A percentile compares a stretch with the other conserved stretches of the same genome.
phyloP scores from a whole-genome alignment of 2,113 vertebrate genomes.

The Ailurus styani region DNA sequence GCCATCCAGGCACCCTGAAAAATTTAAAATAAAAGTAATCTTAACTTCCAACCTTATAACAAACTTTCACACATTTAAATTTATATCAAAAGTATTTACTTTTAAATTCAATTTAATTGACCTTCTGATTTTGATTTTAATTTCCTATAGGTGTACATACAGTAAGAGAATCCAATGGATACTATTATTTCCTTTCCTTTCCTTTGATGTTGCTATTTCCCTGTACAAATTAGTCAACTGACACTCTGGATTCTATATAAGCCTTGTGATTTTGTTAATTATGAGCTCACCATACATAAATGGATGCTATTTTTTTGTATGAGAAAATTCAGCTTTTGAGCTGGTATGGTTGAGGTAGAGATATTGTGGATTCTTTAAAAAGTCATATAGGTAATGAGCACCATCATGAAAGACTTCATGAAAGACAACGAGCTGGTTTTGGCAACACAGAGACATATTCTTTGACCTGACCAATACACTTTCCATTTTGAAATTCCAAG shows the following conservation, averaged over 20 bases:
- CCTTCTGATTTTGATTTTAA: not conserved
- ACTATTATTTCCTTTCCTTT: not conserved
- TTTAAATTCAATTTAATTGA: not conserved
- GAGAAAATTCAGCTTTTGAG: not conserved
- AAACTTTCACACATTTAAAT: not conserved
- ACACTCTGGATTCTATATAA: not conserved
- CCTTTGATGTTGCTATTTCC: not conserved
- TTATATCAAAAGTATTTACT: not conserved
- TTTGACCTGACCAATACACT: not conserved
- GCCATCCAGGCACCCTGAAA: too few relatives aligned
- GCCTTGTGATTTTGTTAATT: not conserved
- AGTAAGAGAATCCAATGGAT: not conserved
- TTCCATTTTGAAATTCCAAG: conserved; percentile 18
- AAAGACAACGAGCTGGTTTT: not conserved
- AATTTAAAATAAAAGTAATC: not conserved
- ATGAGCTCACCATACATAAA: not conserved
- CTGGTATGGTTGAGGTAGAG: not conserved
- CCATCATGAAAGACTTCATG: not conserved
- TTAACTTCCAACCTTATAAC: not conserved
- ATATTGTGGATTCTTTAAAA: not conserved
- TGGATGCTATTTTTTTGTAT: not conserved
- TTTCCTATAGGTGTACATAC: not conserved
- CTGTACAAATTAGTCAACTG: not conserved
- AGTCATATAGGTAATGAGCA: not conserved
- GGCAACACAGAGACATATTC: not conserved